A percentile compares a stretch with the other conserved stretches of the same genome.
Conservation (phyloP, 1,140 invertebrate species). For the Caerostris extrusa region DNA sequence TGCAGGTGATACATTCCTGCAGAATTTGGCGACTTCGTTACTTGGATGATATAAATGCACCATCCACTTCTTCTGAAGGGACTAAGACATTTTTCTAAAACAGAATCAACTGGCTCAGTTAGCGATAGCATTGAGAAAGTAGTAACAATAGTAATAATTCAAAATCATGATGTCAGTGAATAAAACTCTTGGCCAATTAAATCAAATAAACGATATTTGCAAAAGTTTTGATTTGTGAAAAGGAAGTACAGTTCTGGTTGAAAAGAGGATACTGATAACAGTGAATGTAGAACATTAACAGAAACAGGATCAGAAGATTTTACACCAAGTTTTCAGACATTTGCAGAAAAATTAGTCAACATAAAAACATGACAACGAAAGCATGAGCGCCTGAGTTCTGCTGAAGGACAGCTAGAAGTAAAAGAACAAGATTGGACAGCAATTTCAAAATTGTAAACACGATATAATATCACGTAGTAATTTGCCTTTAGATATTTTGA, state of each 20-base stretch:
- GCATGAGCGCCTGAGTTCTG: neutral
- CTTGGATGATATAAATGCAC: neutral
- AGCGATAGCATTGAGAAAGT: neutral
- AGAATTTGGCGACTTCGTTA: neutral
- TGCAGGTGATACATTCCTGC: neutral
- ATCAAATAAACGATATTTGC: slow-evolving; percentile 9
- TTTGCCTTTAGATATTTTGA: neutral
- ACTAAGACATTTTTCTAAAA: neutral
- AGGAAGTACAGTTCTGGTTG: neutral
- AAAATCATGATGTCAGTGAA: neutral
- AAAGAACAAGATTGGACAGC: neutral
- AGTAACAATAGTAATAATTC: neutral
- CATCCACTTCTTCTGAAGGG: neutral
- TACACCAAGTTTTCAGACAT: no score
- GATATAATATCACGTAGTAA: neutral
- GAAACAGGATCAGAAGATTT: neutral
- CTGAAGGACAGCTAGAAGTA: neutral
- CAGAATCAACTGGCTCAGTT: neutral
- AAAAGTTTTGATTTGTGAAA: slow-evolving; percentile 3
- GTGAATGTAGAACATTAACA: neutral
- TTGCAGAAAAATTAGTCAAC: neutral
- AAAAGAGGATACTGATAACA: neutral
- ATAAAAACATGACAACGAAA: neutral
- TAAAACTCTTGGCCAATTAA: neutral
- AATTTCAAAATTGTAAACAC: neutral